phyloP scores from a whole-genome alignment of 53 echinoderm and acorn worm genomes.

The Mesocentrotus franciscanus region DNA sequence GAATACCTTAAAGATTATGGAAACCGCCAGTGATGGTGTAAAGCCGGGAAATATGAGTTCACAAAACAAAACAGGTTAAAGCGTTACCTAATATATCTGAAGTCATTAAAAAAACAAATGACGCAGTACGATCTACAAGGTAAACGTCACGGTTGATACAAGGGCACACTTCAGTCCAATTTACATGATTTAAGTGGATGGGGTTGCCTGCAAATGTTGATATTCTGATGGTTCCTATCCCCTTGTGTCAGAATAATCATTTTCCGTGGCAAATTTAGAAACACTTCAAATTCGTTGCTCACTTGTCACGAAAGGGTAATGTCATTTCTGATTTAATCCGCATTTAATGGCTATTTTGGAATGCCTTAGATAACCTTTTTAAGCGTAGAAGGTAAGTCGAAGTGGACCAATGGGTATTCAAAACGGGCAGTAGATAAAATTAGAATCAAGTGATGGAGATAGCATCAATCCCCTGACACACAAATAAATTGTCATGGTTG shows the following conservation, averaged over 20 bases:
- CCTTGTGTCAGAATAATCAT: constrained; percentile 18
- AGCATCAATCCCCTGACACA: no score
- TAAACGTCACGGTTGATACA: neutral
- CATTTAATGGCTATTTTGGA: neutral
- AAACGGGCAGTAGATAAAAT: neutral
- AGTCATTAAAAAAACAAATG: neutral
- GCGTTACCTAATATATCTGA: neutral
- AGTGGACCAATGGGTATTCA: neutral
- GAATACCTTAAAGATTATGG: neutral
- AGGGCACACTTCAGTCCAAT: neutral
- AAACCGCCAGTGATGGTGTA: neutral
- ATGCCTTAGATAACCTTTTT: neutral
- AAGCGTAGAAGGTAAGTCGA: neutral
- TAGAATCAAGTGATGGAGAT: neutral
- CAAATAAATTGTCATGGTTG: no score
- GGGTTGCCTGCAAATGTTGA: neutral
- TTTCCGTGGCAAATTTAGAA: constrained; percentile 1
- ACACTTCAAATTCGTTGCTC: constrained; percentile 2
- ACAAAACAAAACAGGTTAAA: neutral
- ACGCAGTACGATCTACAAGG: neutral
- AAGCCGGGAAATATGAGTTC: neutral
- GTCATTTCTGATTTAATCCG: neutral
- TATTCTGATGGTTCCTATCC: neutral
- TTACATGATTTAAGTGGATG: neutral
- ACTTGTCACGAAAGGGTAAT: neutral